These are phyloP conservation scores for Amphipyra berbera DNA, from an alignment of 2,888 invertebrate species.

Conservation along the genomic window DNA sequence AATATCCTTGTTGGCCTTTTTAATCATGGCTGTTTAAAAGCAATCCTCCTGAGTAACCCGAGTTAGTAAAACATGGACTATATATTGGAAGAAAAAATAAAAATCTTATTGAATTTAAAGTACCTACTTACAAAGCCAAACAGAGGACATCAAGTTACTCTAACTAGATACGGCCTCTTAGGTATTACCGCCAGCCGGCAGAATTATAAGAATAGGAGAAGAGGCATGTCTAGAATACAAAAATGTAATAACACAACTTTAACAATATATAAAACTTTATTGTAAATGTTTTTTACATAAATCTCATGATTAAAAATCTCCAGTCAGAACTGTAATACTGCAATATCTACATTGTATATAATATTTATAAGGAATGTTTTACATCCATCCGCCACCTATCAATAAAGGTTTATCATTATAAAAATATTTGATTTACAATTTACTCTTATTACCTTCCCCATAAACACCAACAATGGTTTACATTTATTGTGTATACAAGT, in stretches of 20 bases:
- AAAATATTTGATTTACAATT: slow-evolving; percentile 41
- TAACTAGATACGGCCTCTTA: no score
- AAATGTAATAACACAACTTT: slow-evolving; percentile 30
- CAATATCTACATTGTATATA: slow-evolving; percentile 26
- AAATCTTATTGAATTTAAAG: no score
- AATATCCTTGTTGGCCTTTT: no score
- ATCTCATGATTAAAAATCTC: slow-evolving; percentile 66
- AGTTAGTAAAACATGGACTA: no score
- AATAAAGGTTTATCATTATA: slow-evolving; percentile 27
- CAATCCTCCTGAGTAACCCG: no score
- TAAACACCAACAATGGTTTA: slow-evolving; percentile 14
- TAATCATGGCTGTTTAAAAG: no score
- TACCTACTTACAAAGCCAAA: no score
- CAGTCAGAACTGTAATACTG: slow-evolving; percentile 50
- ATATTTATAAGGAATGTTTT: slow-evolving; percentile 47
- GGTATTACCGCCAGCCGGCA: no score
- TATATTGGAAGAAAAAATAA: no score
- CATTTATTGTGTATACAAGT: slow-evolving; percentile 3
- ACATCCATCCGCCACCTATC: slow-evolving; percentile 68
- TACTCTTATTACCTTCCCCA: slow-evolving; percentile 33
- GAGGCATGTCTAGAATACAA: no score
- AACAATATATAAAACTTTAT: slow-evolving; percentile 65
- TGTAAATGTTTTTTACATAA: slow-evolving; percentile 52
- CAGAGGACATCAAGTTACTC: no score
- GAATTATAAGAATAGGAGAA: no score